phyloP scores from a whole-genome alignment of 2,888 invertebrate genomes.

The Ophioninae sp. region DNA sequence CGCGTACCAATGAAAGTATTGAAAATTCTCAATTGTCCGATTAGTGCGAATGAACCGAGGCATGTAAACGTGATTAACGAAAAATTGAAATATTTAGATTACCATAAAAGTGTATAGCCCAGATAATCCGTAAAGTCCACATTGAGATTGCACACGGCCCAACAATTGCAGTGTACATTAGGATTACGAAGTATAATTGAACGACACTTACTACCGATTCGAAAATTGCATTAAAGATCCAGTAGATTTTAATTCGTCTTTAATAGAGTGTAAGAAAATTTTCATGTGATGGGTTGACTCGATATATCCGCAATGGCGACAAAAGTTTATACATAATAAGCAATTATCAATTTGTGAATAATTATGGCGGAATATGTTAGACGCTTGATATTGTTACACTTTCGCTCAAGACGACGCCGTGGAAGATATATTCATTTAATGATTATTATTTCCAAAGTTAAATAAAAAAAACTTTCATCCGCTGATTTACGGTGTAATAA shows the following conservation, averaged over 20 bases:
- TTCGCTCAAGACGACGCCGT: not conserved
- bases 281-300: slow-evolving; percentile 45
- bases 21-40: slow-evolving; percentile 30
- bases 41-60: slow-evolving; percentile 22
- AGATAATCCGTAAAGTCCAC: not conserved
- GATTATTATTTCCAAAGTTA: not conserved
- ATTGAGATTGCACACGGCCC: not conserved
- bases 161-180: slow-evolving; percentile 1
- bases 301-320: slow-evolving; percentile 45
- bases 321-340: slow-evolving; percentile 49
- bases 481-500: not conserved
- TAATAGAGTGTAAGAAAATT: slow-evolving; percentile 43
- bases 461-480: not conserved
- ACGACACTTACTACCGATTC: slow-evolving; percentile 30
- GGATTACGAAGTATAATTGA: slow-evolving; percentile 14
- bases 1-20: slow-evolving; percentile 49
- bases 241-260: slow-evolving; percentile 28
- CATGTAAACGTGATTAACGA: not conserved
- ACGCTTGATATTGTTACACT: slow-evolving; percentile 24
- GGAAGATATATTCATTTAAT: not conserved
- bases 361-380: slow-evolving; percentile 26
- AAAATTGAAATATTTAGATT: slow-evolving; percentile 2
- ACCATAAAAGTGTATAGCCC: not conserved
- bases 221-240: slow-evolving; percentile 36
- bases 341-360: slow-evolving; percentile 50